These are phyloP conservation scores for Onychostruthus taczanowskii DNA, from an alignment of 2,113 vertebrate genomes.

Conservation along the genomic window DNA sequence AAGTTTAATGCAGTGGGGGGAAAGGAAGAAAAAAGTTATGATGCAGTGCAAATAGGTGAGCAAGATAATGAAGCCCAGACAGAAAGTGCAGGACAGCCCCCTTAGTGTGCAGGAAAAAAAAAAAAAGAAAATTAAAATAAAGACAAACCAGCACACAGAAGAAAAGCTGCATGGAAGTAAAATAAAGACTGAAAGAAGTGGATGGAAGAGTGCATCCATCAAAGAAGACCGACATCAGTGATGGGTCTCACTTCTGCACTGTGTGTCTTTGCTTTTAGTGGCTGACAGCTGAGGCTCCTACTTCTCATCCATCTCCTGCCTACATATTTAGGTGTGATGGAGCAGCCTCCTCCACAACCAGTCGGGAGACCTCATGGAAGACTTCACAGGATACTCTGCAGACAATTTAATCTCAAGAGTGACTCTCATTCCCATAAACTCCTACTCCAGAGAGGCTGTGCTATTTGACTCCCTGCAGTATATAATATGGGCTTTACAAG, in stretches of 20 bases:
- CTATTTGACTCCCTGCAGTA: not conserved
- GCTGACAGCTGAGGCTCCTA: not conserved
- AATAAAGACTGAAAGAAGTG: not conserved
- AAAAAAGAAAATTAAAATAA: not conserved
- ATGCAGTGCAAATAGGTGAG: not conserved
- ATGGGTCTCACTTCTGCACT: not conserved
- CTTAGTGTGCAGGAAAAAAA: fast-evolving
- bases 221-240: not conserved
- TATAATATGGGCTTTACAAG: not conserved
- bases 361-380: not conserved
- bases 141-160: not conserved
- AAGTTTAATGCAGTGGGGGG: not conserved
- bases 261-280: not conserved
- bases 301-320: not conserved
- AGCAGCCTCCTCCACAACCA: not conserved
- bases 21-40: not conserved
- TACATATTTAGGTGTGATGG: not conserved
- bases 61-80: not conserved
- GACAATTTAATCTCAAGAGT: not conserved
- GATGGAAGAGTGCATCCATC: not conserved
- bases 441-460: not conserved
- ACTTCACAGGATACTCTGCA: not conserved
- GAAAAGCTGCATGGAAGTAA: not conserved
- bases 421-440: not conserved
- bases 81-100: not conserved